Evolutionary conservation across 2,888 invertebrate genomes (phyloP), one percentile per base, ranked within the genome.

Genomic region (Oscheius onirici): DNA sequence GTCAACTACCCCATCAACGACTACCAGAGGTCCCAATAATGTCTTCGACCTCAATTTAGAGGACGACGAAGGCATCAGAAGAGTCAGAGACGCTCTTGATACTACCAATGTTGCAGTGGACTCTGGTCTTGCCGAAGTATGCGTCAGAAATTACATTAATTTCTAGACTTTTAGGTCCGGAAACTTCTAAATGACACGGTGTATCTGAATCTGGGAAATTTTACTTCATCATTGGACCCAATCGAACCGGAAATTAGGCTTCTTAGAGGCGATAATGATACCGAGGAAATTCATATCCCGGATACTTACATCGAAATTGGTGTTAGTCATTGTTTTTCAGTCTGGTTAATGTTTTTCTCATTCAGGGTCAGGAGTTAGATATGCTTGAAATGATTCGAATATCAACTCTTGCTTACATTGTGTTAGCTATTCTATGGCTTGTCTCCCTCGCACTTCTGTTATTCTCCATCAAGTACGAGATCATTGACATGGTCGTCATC

Each of bases 401-500:
- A 13, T 83, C 83, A 13, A 85, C 84, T 8, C 44, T 83, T 40
- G 75, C 84, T n/a, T 86, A 83, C 68, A 49, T 82, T 15, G 68
- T 66, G 0, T 58, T 82, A 1, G 80, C 79, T 41, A 28, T 74
- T 20, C 13, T 80, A 10, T 86, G 86, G 86, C 65, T 84, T 13
- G 3, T 84, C 20, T 77, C 85, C 0, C 72, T 85, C 13, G 40
- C 80, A 8, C 54, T 80, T 0, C 73, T 85, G 49, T 72, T 82
- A 1, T 66, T 83, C 26, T 83, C 86, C 8, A 78, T 85, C n/a
- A 52, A 68, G 69, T 75, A 61, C 28, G 74, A 79, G 57, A 55
- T 77, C 8, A 71, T 83, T 34, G 86, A 86, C 69, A 61, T 83
- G 24, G 83, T 82, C 11, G 74, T 82, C 34, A 49, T 80, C 49